Conservation (phyloP, 2,888 invertebrate species). For the Exocentrus adspersus region DNA sequence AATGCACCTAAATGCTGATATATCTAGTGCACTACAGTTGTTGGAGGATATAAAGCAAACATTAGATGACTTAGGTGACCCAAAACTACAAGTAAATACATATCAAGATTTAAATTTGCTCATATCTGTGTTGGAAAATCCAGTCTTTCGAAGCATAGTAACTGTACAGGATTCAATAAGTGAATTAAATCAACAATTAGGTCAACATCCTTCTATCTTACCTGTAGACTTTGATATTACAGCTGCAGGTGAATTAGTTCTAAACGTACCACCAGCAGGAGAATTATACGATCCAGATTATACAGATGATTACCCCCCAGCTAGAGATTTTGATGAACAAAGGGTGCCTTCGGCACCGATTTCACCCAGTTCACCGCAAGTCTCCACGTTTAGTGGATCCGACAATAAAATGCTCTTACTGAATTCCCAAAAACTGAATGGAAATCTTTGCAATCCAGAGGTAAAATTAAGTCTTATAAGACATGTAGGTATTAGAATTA, state of each 20-base stretch:
- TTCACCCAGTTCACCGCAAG: constrained; percentile 76
- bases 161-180: constrained; percentile 91
- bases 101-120: constrained; percentile 84
- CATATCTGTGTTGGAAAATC: constrained; percentile 86
- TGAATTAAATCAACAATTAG: constrained; percentile 86
- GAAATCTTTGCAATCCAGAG: constrained; percentile 82
- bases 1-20: constrained; percentile 76
- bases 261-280: constrained; percentile 71
- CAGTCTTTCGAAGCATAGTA: constrained; percentile 89
- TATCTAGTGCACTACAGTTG: constrained; percentile 89
- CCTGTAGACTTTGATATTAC: constrained; percentile 95
- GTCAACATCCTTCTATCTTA: constrained; percentile 90
- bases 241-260: constrained; percentile 74
- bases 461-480: constrained; percentile 54
- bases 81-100: constrained; percentile 79
- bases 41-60: constrained; percentile 88
- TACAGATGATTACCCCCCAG: constrained; percentile 60
- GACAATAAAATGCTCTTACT: constrained; percentile 87
- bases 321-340: constrained; percentile 78
- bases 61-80: constrained; percentile 86
- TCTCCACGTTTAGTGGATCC: constrained; percentile 77
- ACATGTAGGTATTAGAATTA: too few species aligned
- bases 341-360: constrained; percentile 81
- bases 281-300: constrained; percentile 69
- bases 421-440: constrained; percentile 66